Percentiles rank a stretch among this genome's conserved stretches.
phyloP scores from a whole-genome alignment of 2,797 vertebrate species.

The Catamblyrhynchus diadema region DNA sequence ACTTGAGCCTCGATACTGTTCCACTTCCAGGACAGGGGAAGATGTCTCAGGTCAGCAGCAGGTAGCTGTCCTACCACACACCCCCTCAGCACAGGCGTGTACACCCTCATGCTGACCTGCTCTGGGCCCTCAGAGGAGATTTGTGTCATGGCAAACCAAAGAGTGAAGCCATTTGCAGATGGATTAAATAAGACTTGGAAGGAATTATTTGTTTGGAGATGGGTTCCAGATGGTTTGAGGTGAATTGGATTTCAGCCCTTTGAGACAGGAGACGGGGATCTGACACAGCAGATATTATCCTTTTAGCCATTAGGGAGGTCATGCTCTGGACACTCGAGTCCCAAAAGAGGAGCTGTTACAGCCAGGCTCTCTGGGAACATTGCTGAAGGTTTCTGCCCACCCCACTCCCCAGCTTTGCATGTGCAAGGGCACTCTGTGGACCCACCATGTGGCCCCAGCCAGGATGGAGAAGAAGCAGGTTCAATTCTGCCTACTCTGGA shows the following conservation, averaged over 20 bases:
- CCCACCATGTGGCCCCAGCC: no score
- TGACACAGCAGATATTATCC: not conserved
- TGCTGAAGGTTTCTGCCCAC: not conserved
- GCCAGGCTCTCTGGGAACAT: rapidly evolving
- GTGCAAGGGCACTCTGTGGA: not conserved
- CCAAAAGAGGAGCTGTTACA: not conserved
- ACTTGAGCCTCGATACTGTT: not conserved
- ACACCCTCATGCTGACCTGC: not conserved
- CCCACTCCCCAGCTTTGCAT: not conserved
- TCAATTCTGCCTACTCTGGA: not conserved
- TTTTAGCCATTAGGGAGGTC: not conserved
- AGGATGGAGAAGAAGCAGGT: not conserved
- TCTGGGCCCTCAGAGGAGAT: not conserved
- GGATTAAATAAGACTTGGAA: not conserved
- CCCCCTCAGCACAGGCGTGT: rapidly evolving
- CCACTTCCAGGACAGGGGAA: not conserved
- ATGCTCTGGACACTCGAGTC: rapidly evolving
- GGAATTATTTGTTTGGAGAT: not conserved
- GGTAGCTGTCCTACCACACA: not conserved
- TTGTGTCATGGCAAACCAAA: not conserved
- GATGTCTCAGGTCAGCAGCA: not conserved
- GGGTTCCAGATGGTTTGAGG: not conserved
- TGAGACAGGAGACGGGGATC: not conserved
- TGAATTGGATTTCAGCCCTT: slow-evolving; percentile 13
- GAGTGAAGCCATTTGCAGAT: not conserved